These are phyloP conservation scores for Chaetogeoica ovagalla DNA, from an alignment of 2,888 invertebrate genomes.

Conservation along the genomic window DNA sequence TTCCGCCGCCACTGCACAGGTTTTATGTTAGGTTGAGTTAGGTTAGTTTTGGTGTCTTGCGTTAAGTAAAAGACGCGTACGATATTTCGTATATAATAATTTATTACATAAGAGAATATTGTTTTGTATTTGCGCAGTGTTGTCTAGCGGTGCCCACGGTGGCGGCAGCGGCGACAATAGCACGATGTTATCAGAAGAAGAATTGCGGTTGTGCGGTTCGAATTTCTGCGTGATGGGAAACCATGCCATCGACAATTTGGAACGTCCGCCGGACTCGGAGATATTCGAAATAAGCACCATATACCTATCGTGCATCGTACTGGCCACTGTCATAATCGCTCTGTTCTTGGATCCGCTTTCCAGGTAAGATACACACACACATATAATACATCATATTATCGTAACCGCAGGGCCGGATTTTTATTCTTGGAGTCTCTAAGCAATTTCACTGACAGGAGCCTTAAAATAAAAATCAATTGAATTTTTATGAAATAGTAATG, in stretches of 20 bases:
- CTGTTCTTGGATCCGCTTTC: conserved; percentile 87
- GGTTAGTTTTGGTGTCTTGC: too few relatives aligned
- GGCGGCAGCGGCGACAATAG: conserved; percentile 60
- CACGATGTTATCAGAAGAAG: conserved; percentile 61
- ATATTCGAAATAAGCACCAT: conserved; percentile 87
- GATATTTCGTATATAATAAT: too few relatives aligned
- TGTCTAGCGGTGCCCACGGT: conserved; percentile 76
- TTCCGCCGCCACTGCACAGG: too few relatives aligned
- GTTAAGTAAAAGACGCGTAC: too few relatives aligned
- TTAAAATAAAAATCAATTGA: too few relatives aligned
- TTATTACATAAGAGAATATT: too few relatives aligned
- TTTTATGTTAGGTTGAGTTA: too few relatives aligned
- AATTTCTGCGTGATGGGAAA: conserved; percentile 76
- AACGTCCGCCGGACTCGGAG: conserved; percentile 80
- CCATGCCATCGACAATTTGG: conserved; percentile 74
- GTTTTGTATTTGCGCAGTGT: conserved; percentile 63
- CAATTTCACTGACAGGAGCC: too few relatives aligned
- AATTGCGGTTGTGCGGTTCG: conserved; percentile 72
- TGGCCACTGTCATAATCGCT: conserved; percentile 84
- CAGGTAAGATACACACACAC: conserved; percentile 68
- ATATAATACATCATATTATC: neutral
- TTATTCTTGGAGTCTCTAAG: too few relatives aligned
- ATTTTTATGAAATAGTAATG: too few relatives aligned
- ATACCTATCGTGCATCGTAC: conserved; percentile 82
- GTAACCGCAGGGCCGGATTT: too few relatives aligned